These are phyloP conservation scores for Sphinx pinastri DNA, from an alignment of 2,888 invertebrate species.

Conservation along the genomic window DNA sequence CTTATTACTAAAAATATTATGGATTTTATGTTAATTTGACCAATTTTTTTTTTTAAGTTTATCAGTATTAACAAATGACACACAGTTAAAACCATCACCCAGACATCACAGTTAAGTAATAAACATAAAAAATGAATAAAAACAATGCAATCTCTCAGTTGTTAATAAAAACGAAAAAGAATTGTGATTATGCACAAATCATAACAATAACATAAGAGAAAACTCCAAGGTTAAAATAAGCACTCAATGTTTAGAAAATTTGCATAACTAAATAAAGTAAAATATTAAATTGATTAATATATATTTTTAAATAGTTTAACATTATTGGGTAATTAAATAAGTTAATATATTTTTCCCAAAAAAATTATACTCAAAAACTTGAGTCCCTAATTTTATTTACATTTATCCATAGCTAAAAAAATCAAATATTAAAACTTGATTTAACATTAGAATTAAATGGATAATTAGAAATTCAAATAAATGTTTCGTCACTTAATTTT, in stretches of 20 bases:
- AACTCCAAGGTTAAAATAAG: slow-evolving; percentile 24
- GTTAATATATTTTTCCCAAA: background rate
- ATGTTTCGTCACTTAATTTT: too few relatives aligned
- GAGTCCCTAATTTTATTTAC: background rate
- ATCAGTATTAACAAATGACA: slow-evolving; percentile 68
- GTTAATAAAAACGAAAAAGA: slow-evolving; percentile 35
- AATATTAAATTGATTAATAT: slow-evolving; percentile 17
- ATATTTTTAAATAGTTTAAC: background rate
- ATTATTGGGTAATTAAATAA: background rate
- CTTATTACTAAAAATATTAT: background rate
- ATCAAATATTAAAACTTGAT: background rate
- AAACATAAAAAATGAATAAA: slow-evolving; percentile 40
- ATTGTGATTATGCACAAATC: slow-evolving; percentile 23
- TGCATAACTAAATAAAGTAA: slow-evolving; percentile 33
- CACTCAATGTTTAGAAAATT: slow-evolving; percentile 37
- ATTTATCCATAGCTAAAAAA: background rate
- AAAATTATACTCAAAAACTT: background rate
- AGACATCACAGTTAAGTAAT: slow-evolving; percentile 69
- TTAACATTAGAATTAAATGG: background rate
- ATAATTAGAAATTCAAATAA: too few relatives aligned
- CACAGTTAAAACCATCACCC: slow-evolving; percentile 71
- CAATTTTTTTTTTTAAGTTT: background rate
- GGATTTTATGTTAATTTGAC: background rate
- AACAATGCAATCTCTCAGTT: slow-evolving; percentile 38
- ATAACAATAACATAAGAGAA: slow-evolving; percentile 15